Evolutionary conservation across 2,888 invertebrate species (phyloP).

Genomic region (Apotomis turbidana): DNA sequence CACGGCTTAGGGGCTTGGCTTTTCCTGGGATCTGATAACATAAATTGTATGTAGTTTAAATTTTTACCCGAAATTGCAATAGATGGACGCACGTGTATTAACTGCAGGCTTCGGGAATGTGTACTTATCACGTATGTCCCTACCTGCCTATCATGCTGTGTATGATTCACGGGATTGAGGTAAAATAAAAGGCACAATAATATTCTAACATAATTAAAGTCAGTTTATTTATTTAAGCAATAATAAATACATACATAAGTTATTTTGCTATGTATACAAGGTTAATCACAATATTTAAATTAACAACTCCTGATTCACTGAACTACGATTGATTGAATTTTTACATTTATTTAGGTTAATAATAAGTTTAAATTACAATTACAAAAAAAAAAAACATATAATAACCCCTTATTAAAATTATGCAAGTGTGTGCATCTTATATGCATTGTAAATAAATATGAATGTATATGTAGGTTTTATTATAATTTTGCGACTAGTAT

Average conservation of each 20-base stretch:
- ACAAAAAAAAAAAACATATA: neutral
- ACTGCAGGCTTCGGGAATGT: too few relatives aligned
- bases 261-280: slow-evolving; percentile 40
- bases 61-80: too few relatives aligned
- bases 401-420: slow-evolving; percentile 1
- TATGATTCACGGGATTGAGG: neutral
- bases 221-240: slow-evolving; percentile 41
- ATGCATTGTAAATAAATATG: too few relatives aligned
- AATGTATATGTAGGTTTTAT: too few relatives aligned
- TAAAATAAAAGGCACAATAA: slow-evolving; percentile 35
- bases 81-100: too few relatives aligned
- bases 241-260: slow-evolving; percentile 38
- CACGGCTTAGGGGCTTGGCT: too few relatives aligned
- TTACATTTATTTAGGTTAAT: neutral
- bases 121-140: too few relatives aligned
- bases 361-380: neutral
- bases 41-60: too few relatives aligned
- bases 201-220: slow-evolving; percentile 40
- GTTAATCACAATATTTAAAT: slow-evolving; percentile 35
- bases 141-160: too few relatives aligned
- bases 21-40: too few relatives aligned
- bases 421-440: too few relatives aligned
- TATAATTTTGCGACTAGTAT: too few relatives aligned
- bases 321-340: slow-evolving; percentile 7
- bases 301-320: slow-evolving; percentile 19